phyloP scores from a whole-genome alignment of 2,888 invertebrate genomes.

The Scaptomyza parva region DNA sequence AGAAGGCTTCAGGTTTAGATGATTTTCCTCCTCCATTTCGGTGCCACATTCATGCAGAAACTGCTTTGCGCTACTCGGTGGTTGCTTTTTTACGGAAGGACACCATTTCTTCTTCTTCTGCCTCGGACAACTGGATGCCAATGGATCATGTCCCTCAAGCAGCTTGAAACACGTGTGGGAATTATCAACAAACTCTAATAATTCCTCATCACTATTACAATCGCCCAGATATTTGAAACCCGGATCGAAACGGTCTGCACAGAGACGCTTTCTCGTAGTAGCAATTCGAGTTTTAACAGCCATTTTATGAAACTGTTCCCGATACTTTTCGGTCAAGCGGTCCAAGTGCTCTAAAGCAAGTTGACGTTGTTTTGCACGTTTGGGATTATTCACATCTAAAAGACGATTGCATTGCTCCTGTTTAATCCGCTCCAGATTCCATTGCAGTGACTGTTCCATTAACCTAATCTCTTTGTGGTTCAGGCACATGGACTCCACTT shows the following conservation, averaged over 20 bases:
- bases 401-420: constrained; percentile 37
- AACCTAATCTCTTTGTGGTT: constrained; percentile 53
- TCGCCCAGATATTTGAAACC: constrained; percentile 17
- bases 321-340: constrained; percentile 39
- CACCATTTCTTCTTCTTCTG: not conserved
- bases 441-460: constrained; percentile 48
- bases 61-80: not conserved
- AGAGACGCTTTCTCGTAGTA: constrained; percentile 41
- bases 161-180: not conserved
- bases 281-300: constrained; percentile 36
- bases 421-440: constrained; percentile 38
- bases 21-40: not conserved
- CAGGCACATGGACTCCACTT: constrained; percentile 42
- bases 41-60: constrained; percentile 18
- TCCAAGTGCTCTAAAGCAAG: constrained; percentile 46
- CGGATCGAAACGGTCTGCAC: constrained; percentile 3
- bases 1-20: not conserved
- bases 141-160: not conserved
- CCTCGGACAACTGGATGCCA: not conserved
- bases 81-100: not conserved
- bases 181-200: not conserved
- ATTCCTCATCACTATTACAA: not conserved
- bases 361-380: constrained; percentile 1
- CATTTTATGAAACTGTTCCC: constrained; percentile 46
- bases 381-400: not conserved